Base-by-base conservation (phyloP, 2,888 invertebrate genomes). In the Drosophila sordidula region DNA sequence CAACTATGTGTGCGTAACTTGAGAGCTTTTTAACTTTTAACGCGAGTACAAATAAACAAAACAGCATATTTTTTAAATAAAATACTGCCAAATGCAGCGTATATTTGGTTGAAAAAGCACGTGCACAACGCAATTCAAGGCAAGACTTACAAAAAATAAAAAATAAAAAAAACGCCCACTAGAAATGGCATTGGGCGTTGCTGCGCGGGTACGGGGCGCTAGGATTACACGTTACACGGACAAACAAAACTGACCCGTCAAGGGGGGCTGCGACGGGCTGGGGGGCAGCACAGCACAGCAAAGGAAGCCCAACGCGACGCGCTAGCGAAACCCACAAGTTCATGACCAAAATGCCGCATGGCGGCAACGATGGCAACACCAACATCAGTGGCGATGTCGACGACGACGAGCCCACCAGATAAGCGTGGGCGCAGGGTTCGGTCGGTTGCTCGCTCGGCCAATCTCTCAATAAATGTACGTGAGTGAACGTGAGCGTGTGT, bases 281-380 rank as follows among this genome's bases (percentile, higher is more conserved):
- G 36, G 26, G 46, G 22, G 49, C 22, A 12, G 44, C 49, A 26
- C 22, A 12, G 44, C 49, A 26, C 22, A 14, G 51, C 14, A 14
- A 39, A 32, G 41, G 26, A 56, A 51, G 25, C 58, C 55, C 55
- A 66, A 61, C 39, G 56, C 54, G 55, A 74, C 46, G 44, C 50
- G 44, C 55, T 39, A 47, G 52, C 66, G 54, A 75, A 71, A 56
- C 70, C 74, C 74, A 67, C 83, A 85, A 85, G 87, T 85, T 85
- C 87, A 85, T 81, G 82, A 85, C 87, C 85, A 84, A 85, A 87
- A 71, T 64, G 83, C 87, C 89, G 87, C 83, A 71, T 71, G 78
- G 55, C 56, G 44, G 63, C 64, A 52, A 39, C 41, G 49, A 38
- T 52, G 41, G 22, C 45, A 45, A 42, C 71, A 56, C 8, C 42